phyloP scores from a whole-genome alignment of 2,113 vertebrate species.

The Rhagologus leucostigma region DNA sequence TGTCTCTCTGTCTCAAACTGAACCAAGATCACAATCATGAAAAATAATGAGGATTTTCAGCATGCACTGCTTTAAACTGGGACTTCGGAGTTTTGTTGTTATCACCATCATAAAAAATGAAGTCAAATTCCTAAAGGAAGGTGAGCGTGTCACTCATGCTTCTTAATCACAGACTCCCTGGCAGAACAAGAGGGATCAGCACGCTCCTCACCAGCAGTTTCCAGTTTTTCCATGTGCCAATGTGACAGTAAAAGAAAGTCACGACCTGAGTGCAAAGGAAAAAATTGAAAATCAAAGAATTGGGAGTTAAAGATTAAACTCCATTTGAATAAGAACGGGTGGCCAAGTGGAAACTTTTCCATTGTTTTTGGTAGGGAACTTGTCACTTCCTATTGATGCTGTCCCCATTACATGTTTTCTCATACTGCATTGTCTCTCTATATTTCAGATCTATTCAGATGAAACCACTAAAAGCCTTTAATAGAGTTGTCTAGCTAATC shows the following conservation, averaged over 20 bases:
- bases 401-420: neutral
- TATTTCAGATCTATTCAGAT: neutral
- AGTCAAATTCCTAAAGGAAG: neutral
- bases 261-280: neutral
- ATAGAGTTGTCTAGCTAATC: neutral
- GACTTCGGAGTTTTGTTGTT: no score
- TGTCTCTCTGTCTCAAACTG: neutral
- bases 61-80: neutral
- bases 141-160: neutral
- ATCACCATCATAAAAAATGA: neutral
- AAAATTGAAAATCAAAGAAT: neutral
- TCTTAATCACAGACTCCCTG: neutral
- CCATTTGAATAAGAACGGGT: neutral
- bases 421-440: neutral
- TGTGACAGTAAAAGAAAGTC: neutral
- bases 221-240: neutral
- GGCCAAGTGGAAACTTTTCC: neutral
- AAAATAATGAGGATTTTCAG: neutral
- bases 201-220: neutral
- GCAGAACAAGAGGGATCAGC: neutral
- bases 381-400: neutral
- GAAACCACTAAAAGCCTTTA: neutral
- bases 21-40: neutral
- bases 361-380: neutral
- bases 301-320: neutral